phyloP scores from a whole-genome alignment of 2,888 invertebrate species.

The Deilephila porcellus region DNA sequence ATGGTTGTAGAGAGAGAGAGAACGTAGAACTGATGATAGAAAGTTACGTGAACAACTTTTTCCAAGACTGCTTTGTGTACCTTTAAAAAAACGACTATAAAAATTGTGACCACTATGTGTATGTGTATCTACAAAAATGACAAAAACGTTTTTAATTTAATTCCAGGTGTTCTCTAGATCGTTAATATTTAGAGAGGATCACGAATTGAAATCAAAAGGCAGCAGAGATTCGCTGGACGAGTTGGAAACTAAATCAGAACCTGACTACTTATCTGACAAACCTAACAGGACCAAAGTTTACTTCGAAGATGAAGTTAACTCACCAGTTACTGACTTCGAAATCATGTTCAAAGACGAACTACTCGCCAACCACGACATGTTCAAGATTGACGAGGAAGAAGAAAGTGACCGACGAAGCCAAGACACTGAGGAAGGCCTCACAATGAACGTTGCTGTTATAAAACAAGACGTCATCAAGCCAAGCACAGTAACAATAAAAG shows the following conservation, averaged over 20 bases:
- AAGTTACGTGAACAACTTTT: too few species aligned
- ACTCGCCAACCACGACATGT: slow-evolving; percentile 70
- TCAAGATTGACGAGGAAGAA: slow-evolving; percentile 81
- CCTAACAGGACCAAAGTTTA: slow-evolving; percentile 80
- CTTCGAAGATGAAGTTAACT: slow-evolving; percentile 80
- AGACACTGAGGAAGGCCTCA: slow-evolving; percentile 75
- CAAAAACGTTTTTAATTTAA: neutral
- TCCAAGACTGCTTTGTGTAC: too few species aligned
- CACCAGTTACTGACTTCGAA: slow-evolving; percentile 81
- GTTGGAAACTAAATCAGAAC: slow-evolving; percentile 77
- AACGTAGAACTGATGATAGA: too few species aligned
- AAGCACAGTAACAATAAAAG: slow-evolving; percentile 76
- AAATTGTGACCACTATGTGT: too few species aligned
- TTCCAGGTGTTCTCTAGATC: slow-evolving; percentile 82
- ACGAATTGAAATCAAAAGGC: slow-evolving; percentile 67
- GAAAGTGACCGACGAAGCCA: slow-evolving; percentile 69
- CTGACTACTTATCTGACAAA: slow-evolving; percentile 71
- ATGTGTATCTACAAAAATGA: too few species aligned
- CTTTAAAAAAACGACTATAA: too few species aligned
- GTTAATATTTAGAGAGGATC: slow-evolving; percentile 79
- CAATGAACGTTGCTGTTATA: slow-evolving; percentile 72
- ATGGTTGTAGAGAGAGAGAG: too few species aligned
- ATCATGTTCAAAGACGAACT: slow-evolving; percentile 84
- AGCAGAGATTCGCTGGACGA: slow-evolving; percentile 71
- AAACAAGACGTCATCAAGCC: slow-evolving; percentile 78